A percentile compares a stretch with the other conserved stretches of the same genome.
Conservation (phyloP, 2,888 invertebrate species). For the Perdita meconis region DNA sequence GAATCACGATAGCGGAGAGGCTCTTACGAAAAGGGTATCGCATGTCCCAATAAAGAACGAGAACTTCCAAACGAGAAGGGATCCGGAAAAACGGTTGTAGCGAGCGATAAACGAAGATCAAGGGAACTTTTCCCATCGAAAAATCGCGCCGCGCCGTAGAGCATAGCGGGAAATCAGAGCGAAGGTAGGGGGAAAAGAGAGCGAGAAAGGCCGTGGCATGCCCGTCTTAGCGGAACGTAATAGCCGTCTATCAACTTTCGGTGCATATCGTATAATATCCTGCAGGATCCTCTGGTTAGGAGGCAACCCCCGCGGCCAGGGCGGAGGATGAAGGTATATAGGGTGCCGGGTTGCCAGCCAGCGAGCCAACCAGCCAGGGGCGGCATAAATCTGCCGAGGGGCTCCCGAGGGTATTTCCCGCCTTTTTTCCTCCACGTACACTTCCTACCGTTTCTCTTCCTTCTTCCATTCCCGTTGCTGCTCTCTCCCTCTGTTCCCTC, state of each 20-base stretch:
- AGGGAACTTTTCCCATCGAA: slow-evolving; percentile 46
- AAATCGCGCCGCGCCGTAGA: slow-evolving; percentile 54
- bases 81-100: slow-evolving; percentile 19
- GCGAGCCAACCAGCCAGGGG: slow-evolving; percentile 68
- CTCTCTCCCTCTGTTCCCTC: neutral
- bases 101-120: slow-evolving; percentile 44
- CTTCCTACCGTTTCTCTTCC: slow-evolving; percentile 57
- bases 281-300: slow-evolving; percentile 75
- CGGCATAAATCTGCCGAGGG: slow-evolving; percentile 83
- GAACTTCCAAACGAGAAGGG: slow-evolving; percentile 21
- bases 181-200: slow-evolving; percentile 14
- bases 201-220: slow-evolving; percentile 50
- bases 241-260: slow-evolving; percentile 81
- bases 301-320: slow-evolving; percentile 47
- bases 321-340: slow-evolving; percentile 43
- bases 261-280: slow-evolving; percentile 81
- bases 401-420: slow-evolving; percentile 82
- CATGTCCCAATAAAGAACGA: neutral
- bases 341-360: slow-evolving; percentile 68
- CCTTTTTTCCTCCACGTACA: slow-evolving; percentile 64
- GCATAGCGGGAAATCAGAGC: slow-evolving; percentile 15
- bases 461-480: slow-evolving; percentile 30
- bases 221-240: slow-evolving; percentile 79
- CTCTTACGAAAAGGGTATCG: slow-evolving; percentile 8
- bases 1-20: slow-evolving; percentile 9